phyloP scores from a whole-genome alignment of 2,888 invertebrate species.

The Cancer borealis region DNA sequence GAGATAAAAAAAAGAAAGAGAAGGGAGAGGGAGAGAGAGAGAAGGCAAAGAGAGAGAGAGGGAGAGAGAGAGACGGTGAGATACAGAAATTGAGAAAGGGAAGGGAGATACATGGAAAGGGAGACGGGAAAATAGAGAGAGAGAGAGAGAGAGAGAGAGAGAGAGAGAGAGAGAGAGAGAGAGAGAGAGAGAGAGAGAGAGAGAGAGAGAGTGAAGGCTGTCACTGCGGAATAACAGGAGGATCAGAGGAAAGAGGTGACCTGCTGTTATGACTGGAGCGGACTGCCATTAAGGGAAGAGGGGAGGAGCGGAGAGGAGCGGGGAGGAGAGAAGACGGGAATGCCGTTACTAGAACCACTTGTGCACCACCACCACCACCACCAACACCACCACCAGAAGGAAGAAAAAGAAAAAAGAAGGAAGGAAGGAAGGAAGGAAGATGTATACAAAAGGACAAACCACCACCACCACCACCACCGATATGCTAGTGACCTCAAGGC shows the following conservation, averaged over 20 bases:
- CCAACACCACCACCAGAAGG: background rate
- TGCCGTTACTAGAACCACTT: background rate
- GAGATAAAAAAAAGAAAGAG: background rate
- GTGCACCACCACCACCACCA: background rate
- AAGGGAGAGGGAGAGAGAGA: too few relatives aligned
- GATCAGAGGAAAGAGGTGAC: background rate
- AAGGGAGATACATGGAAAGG: background rate
- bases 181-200: constrained; percentile 14
- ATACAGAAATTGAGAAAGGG: background rate
- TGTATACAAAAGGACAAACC: too few relatives aligned
- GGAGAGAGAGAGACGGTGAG: background rate
- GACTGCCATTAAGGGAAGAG: background rate
- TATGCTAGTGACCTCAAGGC: background rate
- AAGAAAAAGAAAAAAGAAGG: background rate
- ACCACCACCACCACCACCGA: background rate
- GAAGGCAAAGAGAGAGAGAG: background rate
- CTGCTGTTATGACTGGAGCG: background rate
- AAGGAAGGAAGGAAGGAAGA: too few relatives aligned
- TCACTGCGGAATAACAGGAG: background rate
- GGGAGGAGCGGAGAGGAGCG: background rate
- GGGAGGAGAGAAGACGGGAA: background rate
- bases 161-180: background rate
- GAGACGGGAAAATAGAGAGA: background rate
- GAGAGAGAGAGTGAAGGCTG: background rate
- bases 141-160: background rate